Conservation (phyloP, 2,888 invertebrate genomes). For the Vesta saturnalis region DNA sequence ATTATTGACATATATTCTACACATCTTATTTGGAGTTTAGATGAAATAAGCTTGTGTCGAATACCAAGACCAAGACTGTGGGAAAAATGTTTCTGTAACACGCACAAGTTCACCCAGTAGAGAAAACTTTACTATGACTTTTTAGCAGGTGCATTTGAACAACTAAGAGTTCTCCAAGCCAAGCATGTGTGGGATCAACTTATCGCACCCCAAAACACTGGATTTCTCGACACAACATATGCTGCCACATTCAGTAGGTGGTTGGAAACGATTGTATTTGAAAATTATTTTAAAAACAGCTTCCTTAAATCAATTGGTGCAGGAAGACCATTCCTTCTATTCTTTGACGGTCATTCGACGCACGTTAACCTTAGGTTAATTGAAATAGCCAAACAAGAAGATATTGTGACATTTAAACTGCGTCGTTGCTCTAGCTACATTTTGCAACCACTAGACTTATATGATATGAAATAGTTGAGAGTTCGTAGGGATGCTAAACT, state of each 20-base stretch:
- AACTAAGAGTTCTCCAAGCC: conserved; percentile 51
- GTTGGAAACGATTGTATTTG: conserved; percentile 44
- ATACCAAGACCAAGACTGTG: conserved; percentile 35
- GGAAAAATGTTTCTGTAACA: conserved; percentile 9
- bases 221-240: conserved; percentile 45
- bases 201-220: background rate
- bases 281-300: conserved; percentile 45
- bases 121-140: too few species aligned
- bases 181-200: conserved; percentile 52
- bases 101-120: too few species aligned
- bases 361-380: background rate
- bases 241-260: conserved; percentile 51
- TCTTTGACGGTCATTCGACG: background rate
- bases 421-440: background rate
- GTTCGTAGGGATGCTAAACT: conserved; percentile 3
- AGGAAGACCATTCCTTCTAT: conserved; percentile 45
- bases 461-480: background rate
- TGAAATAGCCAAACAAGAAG: background rate
- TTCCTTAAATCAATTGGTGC: conserved; percentile 32
- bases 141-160: too few species aligned
- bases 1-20: too few species aligned
- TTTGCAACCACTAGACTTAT: background rate
- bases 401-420: conserved; percentile 2
- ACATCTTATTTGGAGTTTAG: conserved; percentile 19
- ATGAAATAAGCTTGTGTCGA: conserved; percentile 31